Percentiles rank a stretch among this genome's conserved stretches.
Conservation (phyloP, 2,113 vertebrate species). For the Paracanthobrama guichenoti region DNA sequence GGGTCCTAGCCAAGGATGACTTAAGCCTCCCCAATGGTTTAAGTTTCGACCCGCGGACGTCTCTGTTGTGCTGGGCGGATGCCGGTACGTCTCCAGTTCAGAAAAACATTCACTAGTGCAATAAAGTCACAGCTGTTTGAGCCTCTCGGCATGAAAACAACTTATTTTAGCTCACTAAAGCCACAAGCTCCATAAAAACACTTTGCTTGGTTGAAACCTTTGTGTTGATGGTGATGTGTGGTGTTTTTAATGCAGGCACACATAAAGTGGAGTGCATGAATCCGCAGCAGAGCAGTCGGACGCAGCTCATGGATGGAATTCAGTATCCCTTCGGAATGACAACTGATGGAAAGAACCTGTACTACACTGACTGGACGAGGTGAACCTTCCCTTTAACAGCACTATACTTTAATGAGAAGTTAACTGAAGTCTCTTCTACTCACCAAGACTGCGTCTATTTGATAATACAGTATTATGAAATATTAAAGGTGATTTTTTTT, state of each 20-base stretch:
- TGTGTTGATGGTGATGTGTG: not conserved
- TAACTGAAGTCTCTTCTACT: not conserved
- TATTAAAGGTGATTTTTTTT: no score
- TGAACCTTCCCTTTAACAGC: conserved; percentile 51
- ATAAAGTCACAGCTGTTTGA: conserved; percentile 3
- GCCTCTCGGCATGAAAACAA: not conserved
- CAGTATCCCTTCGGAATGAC: conserved; percentile 89
- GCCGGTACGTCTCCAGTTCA: conserved; percentile 77
- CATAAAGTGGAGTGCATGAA: conserved; percentile 87
- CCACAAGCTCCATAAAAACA: not conserved
- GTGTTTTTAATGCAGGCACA: conserved; percentile 75
- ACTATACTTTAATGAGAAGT: not conserved
- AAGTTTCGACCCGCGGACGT: conserved; percentile 80
- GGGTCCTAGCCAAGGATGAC: conserved; percentile 82
- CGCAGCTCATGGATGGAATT: conserved; percentile 79
- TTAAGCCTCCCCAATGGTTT: conserved; percentile 89
- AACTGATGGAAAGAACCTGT: conserved; percentile 85
- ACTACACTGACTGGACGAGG: conserved; percentile 96
- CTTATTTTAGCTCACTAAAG: not conserved
- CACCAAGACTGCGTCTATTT: not conserved
- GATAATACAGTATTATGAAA: not conserved
- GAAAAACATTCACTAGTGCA: not conserved
- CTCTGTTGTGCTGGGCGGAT: conserved; percentile 93
- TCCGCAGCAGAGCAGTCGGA: conserved; percentile 74
- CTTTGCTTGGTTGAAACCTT: not conserved